Percentiles rank a stretch among this genome's conserved stretches.
Conservation (phyloP, 2,113 vertebrate genomes). For the Scomber japonicus region DNA sequence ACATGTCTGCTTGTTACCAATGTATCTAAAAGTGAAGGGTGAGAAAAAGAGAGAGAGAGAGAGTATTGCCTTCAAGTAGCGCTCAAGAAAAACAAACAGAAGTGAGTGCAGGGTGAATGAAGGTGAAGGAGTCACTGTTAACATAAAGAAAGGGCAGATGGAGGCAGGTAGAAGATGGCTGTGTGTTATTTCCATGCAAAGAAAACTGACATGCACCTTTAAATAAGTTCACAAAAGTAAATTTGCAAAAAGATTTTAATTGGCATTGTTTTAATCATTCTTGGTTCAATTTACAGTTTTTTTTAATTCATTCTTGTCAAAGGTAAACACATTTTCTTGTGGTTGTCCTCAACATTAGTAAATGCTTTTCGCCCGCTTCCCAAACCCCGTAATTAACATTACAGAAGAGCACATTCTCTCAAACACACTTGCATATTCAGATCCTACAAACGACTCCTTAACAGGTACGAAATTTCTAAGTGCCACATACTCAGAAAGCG, state of each 20-base stretch:
- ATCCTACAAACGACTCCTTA: conserved; percentile 83
- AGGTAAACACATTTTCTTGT: conserved; percentile 80
- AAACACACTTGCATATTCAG: conserved; percentile 83
- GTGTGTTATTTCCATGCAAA: not conserved
- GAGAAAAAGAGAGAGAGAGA: conserved; percentile 7
- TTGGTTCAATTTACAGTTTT: conserved; percentile 81
- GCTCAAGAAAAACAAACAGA: conserved; percentile 56
- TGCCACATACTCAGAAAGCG: conserved; percentile 80
- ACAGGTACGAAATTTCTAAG: conserved; percentile 82
- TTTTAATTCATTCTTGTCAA: conserved; percentile 75
- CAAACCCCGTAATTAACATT: conserved; percentile 61
- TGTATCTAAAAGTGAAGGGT: conserved; percentile 26
- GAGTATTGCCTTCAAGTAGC: conserved; percentile 24
- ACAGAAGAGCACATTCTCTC: conserved; percentile 76
- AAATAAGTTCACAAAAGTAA: conserved; percentile 52
- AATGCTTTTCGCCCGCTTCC: conserved; percentile 75
- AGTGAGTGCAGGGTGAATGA: conserved; percentile 39
- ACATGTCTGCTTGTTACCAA: conserved; percentile 33
- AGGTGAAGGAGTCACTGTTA: conserved; percentile 41
- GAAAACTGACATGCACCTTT: not conserved
- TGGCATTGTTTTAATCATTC: conserved; percentile 80
- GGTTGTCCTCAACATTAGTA: conserved; percentile 78
- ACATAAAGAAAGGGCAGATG: conserved; percentile 38
- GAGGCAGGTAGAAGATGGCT: not conserved
- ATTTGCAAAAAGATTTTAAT: conserved; percentile 84